Base-by-base conservation (phyloP, 1,140 invertebrate species). In the Paraescarpia echinospica region DNA sequence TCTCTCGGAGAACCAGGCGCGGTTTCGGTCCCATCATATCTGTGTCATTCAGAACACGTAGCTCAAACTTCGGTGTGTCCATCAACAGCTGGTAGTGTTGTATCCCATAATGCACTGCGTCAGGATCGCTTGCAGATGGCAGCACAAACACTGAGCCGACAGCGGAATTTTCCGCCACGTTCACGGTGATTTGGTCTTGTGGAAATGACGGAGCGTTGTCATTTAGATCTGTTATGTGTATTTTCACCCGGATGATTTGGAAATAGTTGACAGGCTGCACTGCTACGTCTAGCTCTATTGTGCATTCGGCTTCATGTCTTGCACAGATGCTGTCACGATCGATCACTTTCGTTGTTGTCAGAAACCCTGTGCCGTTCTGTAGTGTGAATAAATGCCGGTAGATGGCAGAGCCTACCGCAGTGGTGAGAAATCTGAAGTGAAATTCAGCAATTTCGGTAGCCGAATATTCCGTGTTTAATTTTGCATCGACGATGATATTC, bases 201-300 rank as follows among this genome's bases (percentile, higher is more conserved):
- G 91, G 91, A 89, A 93, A 93, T 1, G 34, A 27, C 33, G 93
- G 93, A 8, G 51, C n/a, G 89, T 93, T 59, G 35, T 93, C 93
- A 33, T 93, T 93, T 34, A 92, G 35, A 59, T 93, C 93, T 12
- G n/a, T 18, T 22, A 93, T 51, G 33, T 22, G 31, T 33, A 93
- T 34, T 35, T 89, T 35, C 6, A 93, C 91, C n/a, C 88, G 41
- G 8, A 93, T 33, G 31, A 93, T 92, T 35, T 59, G 91, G 35
- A 93, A 93, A 89, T 92, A 93, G 35, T 93, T 48, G n/a, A 77
- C 89, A 48, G 92, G 92, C 22, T 93, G 92, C n/a, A 92, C 35
- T 34, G 33, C 89, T 22, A 92, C 31, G 35, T 92, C 92, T 22
- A 92, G 48, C n/a, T 89, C 34, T 14, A 92, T 18, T n/a, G n/a